Base-by-base conservation (phyloP, 1,140 invertebrate genomes). In the Macrosteles quadrilineatus region DNA sequence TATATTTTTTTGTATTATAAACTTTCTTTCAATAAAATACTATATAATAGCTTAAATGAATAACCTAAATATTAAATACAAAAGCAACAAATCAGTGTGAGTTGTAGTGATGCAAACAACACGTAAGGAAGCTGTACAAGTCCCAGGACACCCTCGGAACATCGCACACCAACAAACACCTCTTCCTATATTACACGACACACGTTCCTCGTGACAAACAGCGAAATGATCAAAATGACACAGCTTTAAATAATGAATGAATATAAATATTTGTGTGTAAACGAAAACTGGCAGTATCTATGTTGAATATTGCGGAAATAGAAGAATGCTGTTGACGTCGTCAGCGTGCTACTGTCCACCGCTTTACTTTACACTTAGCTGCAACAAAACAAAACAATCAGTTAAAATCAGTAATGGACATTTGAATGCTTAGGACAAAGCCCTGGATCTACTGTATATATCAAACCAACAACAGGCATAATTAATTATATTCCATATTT, bases 21-120 rank as follows among this genome's bases (percentile, higher is more conserved):
- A 64, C n/a, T 64, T 64, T 64, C 29, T 64, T 36, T 64, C 62
- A 64, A 64, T 64, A 64, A 64, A 64, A 64, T 64, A 64, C 62
- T 64, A 64, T 64, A 64, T 36, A 64, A 64, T 36, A 64, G 29
- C 29, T 64, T 64, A 36, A 64, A 64, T 64, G 36, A 64, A 64
- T 32, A 64, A 64, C 62, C 62, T 64, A 64, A 59, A 30, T 36
- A 32, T 64, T 62, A 25, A 62, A 62, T 62, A 29, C 29, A 64
- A 64, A 64, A 32, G 32, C 29, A 64, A 64, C 17, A 64, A 64
- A 64, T 4, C 17, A 32, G 29, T 17, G 2, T 32, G 29, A 32
- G n/a, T 32, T 32, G n/a, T n/a, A 59, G 27, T 25, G 55, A n/a
- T n/a, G n/a, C n/a, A n/a, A n/a, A n/a, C n/a, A n/a, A n/a, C n/a